Conservation (phyloP, 2,888 invertebrate genomes). For the Yponomeuta evonymella region DNA sequence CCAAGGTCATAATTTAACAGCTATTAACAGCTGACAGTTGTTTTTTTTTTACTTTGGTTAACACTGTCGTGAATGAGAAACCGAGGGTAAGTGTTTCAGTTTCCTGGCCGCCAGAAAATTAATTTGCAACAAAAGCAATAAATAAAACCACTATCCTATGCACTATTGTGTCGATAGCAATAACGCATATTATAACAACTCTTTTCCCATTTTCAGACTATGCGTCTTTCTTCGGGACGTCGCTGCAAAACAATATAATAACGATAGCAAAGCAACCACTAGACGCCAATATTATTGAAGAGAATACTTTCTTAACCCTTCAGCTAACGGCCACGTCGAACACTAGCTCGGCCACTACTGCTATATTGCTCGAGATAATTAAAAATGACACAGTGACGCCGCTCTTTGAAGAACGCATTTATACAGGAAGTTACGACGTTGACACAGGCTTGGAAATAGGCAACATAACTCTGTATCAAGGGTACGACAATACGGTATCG, state of each 20-base stretch:
- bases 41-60: too few species aligned
- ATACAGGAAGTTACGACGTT: slow-evolving; percentile 41
- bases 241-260: slow-evolving; percentile 33
- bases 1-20: too few species aligned
- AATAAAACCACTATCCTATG: too few species aligned
- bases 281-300: slow-evolving; percentile 33
- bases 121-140: too few species aligned
- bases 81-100: too few species aligned
- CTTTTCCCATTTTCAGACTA: slow-evolving; percentile 36
- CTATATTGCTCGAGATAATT: slow-evolving; percentile 48
- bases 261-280: slow-evolving; percentile 40
- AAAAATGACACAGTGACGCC: slow-evolving; percentile 52
- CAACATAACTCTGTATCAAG: slow-evolving; percentile 41
- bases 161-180: not conserved
- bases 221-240: slow-evolving; percentile 34
- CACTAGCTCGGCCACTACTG: slow-evolving; percentile 33
- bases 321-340: slow-evolving; percentile 39
- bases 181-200: not conserved
- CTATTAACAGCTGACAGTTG: too few species aligned
- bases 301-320: slow-evolving; percentile 43
- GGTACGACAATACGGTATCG: slow-evolving; percentile 44
- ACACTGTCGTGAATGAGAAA: too few species aligned
- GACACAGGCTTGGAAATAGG: slow-evolving; percentile 37
- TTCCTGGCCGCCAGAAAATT: too few species aligned
- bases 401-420: slow-evolving; percentile 42